These are phyloP conservation scores for Molorchus minor DNA, from an alignment of 2,888 invertebrate genomes.

Conservation along the genomic window DNA sequence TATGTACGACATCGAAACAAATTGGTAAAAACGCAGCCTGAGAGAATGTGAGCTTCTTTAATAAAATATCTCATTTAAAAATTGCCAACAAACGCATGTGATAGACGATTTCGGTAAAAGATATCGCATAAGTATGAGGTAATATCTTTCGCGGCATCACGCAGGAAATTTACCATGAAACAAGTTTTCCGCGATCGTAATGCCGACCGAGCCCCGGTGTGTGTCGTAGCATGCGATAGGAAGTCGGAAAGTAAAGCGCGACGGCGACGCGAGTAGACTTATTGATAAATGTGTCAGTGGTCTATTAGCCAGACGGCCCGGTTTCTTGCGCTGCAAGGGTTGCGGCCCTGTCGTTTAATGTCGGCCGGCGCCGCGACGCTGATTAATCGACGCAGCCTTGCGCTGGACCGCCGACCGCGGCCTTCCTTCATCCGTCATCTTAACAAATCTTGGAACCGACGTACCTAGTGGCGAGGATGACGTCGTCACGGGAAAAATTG, in stretches of 20 bases:
- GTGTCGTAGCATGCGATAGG: not conserved
- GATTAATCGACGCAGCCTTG: slow-evolving; percentile 53
- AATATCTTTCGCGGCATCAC: not conserved
- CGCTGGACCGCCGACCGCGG: slow-evolving; percentile 47
- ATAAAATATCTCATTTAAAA: too few relatives aligned
- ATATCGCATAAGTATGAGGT: too few relatives aligned
- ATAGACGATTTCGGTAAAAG: not conserved
- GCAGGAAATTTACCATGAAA: not conserved
- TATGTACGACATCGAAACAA: too few relatives aligned
- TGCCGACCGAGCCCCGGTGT: not conserved
- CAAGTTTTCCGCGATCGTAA: not conserved
- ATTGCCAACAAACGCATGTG: not conserved
- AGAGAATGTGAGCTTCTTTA: too few relatives aligned
- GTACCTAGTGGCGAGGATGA: slow-evolving; percentile 16
- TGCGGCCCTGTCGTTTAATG: slow-evolving; percentile 50
- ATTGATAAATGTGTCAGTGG: slow-evolving; percentile 52
- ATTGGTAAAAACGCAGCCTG: too few relatives aligned
- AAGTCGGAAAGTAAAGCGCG: slow-evolving; percentile 20
- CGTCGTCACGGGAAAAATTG: slow-evolving; percentile 36
- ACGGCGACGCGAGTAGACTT: slow-evolving; percentile 26
- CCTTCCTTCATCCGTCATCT: slow-evolving; percentile 53
- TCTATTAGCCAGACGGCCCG: slow-evolving; percentile 49
- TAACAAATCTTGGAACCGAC: slow-evolving; percentile 28
- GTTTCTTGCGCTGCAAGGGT: slow-evolving; percentile 49
- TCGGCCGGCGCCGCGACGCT: slow-evolving; percentile 48